phyloP scores from a whole-genome alignment of 1,140 invertebrate species.

The Drosophila eugracilis region DNA sequence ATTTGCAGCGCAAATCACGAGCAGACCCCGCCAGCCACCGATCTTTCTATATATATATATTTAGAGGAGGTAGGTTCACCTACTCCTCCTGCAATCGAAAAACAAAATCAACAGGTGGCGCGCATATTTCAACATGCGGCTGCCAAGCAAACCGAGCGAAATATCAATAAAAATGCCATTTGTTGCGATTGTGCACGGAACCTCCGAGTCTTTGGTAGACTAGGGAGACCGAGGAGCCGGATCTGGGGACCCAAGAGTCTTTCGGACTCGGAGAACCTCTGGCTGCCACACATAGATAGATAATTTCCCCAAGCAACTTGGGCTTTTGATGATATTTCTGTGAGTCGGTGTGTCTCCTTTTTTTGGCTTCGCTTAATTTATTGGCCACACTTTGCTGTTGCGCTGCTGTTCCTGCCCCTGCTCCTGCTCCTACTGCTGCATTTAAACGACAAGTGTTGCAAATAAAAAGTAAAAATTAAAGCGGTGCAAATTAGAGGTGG shows the following conservation, averaged over 20 bases:
- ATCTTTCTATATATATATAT: background rate
- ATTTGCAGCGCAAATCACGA: slow-evolving; percentile 80
- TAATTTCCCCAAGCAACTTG: slow-evolving; percentile 60
- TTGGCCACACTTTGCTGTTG: slow-evolving; percentile 74
- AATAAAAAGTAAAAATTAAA: slow-evolving; percentile 82
- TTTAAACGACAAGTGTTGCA: slow-evolving; percentile 83
- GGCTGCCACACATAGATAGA: slow-evolving; percentile 70
- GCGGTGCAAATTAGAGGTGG: slow-evolving; percentile 68
- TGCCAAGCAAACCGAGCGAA: slow-evolving; percentile 70
- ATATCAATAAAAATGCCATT: slow-evolving; percentile 83
- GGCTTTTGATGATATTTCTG: slow-evolving; percentile 46
- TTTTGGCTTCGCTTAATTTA: slow-evolving; percentile 72
- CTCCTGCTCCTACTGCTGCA: slow-evolving; percentile 49
- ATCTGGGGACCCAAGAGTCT: slow-evolving; percentile 8
- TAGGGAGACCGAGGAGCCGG: slow-evolving; percentile 14
- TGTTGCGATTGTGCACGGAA: slow-evolving; percentile 75
- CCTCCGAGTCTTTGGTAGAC: slow-evolving; percentile 5
- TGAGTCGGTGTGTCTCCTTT: slow-evolving; percentile 22
- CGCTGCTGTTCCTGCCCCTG: slow-evolving; percentile 12
- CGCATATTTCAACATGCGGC: slow-evolving; percentile 80
- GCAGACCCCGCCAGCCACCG: slow-evolving; percentile 28
- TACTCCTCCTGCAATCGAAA: slow-evolving; percentile 59
- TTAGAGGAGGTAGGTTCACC: slow-evolving; percentile 29
- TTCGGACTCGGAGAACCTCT: slow-evolving; percentile 35
- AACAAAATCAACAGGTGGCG: slow-evolving; percentile 82